Percentiles rank a stretch among this genome's conserved stretches.
Conservation (phyloP, 2,113 vertebrate species). For the Gobius niger region DNA sequence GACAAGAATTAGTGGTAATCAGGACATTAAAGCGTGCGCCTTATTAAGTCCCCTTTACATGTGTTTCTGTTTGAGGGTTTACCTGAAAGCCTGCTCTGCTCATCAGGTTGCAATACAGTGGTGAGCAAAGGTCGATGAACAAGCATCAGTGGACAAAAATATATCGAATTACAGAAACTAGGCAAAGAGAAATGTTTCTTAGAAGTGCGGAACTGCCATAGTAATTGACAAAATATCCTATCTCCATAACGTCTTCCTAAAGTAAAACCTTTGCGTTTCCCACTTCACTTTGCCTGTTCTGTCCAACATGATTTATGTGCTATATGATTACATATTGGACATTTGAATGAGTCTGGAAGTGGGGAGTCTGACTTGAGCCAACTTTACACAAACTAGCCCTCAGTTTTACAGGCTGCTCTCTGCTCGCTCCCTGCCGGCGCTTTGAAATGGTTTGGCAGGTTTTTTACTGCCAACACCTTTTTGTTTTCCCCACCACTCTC, state of each 20-base stretch:
- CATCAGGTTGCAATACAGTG: background rate
- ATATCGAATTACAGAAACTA: background rate
- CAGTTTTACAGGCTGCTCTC: slow-evolving; percentile 53
- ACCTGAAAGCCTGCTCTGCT: background rate
- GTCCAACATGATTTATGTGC: background rate
- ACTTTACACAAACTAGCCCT: slow-evolving; percentile 46
- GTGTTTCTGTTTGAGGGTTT: slow-evolving; percentile 13
- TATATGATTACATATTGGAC: slow-evolving; percentile 3
- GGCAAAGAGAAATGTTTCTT: too few relatives aligned
- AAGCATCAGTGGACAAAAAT: background rate
- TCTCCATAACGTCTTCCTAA: background rate
- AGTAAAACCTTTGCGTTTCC: background rate
- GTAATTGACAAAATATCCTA: too few relatives aligned
- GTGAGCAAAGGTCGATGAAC: background rate
- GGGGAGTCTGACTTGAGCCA: slow-evolving; percentile 17
- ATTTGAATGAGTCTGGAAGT: slow-evolving; percentile 43
- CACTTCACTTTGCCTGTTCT: slow-evolving; percentile 1
- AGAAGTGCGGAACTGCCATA: too few relatives aligned
- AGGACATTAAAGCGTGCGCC: background rate
- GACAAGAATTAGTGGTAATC: slow-evolving; percentile 23
- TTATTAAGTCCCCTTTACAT: slow-evolving; percentile 1
- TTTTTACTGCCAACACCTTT: slow-evolving; percentile 57
- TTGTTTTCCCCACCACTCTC: slow-evolving; percentile 44
- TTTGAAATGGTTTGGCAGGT: slow-evolving; percentile 49
- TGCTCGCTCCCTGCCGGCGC: slow-evolving; percentile 29